Evolutionary conservation across 2,888 invertebrate genomes (phyloP), one percentile per base, ranked within the genome.

Genomic region (Maniola hyperantus): DNA sequence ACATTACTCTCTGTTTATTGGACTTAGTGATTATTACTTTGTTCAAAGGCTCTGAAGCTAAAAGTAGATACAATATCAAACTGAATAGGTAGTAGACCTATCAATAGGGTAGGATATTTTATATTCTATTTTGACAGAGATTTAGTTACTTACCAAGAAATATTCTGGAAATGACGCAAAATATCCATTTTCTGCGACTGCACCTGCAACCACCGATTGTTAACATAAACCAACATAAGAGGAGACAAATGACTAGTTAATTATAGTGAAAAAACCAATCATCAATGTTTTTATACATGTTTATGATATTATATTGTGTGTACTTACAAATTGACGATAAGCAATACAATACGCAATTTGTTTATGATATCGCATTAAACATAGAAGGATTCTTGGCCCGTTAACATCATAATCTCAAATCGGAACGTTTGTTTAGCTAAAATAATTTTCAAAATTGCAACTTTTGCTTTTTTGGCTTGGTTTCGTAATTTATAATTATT

Each of bases 91-190:
- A 26, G 26, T 26, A 26, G 26, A 26, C 26, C 26, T 26, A 26
- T 4, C 4, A 26, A 26, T 26, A 26, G 26, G 26, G 26, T 2
- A 26, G 4, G 26, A 26, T 26, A 26, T 26, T 26, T 26, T 26
- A 26, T 26, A 4, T 2, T 4, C 4, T 1, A 26, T 26, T 26
- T 26, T 26, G 26, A n/a, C n/a, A n/a, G n/a, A n/a, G 44, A 62
- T 58, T 13, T 57, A 26, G 26, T 1, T 26, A 70, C 76, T 69
- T 70, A 76, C 76, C 76, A 76, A 20, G 74, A 72, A 66, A 76
- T 71, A 59, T 71, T 76, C 64, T 75, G 76, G 61, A 76, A 73
- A 55, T 76, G 76, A 46, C 76, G 73, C 60, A 76, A 70, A 57
- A 75, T 76, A 69, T 76, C 76, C 76, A 76, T 75, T 34, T 65